Base-by-base conservation (phyloP, 2,888 invertebrate species). In the Drosophila parthenogenetica region DNA sequence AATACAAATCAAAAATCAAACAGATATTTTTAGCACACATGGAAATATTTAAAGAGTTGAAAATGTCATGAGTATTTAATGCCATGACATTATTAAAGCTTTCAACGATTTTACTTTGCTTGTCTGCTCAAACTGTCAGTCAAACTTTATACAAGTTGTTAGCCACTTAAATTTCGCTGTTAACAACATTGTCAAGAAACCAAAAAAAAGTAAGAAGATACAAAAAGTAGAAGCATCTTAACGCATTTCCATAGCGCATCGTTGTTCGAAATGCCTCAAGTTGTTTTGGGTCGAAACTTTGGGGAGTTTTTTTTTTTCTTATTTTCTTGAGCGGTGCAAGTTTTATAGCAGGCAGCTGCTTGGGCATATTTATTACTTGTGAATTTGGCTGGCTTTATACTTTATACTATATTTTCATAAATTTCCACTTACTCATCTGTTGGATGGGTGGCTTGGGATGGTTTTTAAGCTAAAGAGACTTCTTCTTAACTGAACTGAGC, bases 391-490 rank as follows among this genome's bases (percentile, higher is more conserved):
- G 75, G 75, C 76, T 72, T 75, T 77, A 62, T 51, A 50, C 72
- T 40, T 32, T 22, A 32, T 32, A 13, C 35, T 35, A 29, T 67
- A 85, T 82, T 87, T 83, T 83, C 83, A 83, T 83, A 83, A 83
- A 83, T 83, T 82, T 83, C 89, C 83, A 88, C 83, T 83, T 83
- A 88, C 81, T 86, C 83, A 83, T 82, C 73, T 70, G 48, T 65
- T 54, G 57, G 48, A 67, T 54, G 57, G 48, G 55, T 14, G 25
- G 43, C 35, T 45, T 22, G 58, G 37, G 55, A 5, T 29, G 29
- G 2, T 14, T 1, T 11, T 16, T 48, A 25, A 49, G 32, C 17
- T 16, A 16, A 22, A 14, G n/a, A 14, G 39, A 40, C 45, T 25
- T 22, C 45, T 25, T 22, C 45, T 25, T n/a, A 1, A 19, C 46